A percentile compares a stretch with the other conserved stretches of the same genome.
Conservation (phyloP, 1,140 invertebrate genomes). For the Aphis gossypii region DNA sequence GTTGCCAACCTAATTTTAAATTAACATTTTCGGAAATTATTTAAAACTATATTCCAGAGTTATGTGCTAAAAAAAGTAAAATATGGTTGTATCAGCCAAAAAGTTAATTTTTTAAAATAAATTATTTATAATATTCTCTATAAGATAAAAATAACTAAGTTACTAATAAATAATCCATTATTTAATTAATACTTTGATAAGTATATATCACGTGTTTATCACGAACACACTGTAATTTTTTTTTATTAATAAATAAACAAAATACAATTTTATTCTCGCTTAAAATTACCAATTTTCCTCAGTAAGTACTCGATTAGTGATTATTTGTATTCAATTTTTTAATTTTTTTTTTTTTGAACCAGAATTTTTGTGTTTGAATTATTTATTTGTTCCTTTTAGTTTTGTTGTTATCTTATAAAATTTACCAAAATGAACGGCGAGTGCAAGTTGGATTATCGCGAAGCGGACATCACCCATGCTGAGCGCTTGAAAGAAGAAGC, state of each 20-base stretch:
- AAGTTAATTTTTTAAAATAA: not conserved
- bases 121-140: not conserved
- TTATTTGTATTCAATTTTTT: not conserved
- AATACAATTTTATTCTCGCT: constrained; percentile 49
- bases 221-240: constrained; percentile 51
- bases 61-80: not conserved
- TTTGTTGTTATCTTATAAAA: not conserved
- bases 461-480: constrained; percentile 43
- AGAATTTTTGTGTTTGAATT: not conserved
- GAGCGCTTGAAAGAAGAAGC: constrained; percentile 52
- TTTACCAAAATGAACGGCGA: constrained; percentile 43
- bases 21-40: not conserved
- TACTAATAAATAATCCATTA: not conserved
- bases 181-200: constrained; percentile 27
- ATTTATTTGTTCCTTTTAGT: constrained; percentile 22
- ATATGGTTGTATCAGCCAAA: not conserved
- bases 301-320: not conserved
- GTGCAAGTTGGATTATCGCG: constrained; percentile 49
- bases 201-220: constrained; percentile 53
- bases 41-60: constrained; percentile 2
- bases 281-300: constrained; percentile 13
- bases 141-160: not conserved
- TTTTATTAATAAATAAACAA: constrained; percentile 51
- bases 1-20: constrained; percentile 19
- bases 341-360: not conserved